Evolutionary conservation across 2,797 vertebrate genomes (phyloP).

Genomic region (Rhincodon typus): DNA sequence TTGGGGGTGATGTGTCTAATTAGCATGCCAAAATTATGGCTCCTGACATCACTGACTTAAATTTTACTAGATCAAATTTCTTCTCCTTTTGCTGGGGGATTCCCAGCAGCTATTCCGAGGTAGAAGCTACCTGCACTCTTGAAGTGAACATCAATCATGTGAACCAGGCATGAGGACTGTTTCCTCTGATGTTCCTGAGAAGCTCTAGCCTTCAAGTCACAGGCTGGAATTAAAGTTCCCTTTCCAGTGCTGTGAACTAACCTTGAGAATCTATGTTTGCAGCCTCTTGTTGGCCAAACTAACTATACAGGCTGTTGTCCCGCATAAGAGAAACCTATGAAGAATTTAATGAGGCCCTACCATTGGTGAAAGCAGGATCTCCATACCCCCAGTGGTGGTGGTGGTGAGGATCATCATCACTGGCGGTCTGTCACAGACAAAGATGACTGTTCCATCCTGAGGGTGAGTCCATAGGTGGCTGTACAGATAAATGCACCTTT

Average conservation of each 20-base stretch:
- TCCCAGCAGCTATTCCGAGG: neutral
- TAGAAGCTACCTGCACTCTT: neutral
- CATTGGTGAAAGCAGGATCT: neutral
- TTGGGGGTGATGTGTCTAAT: neutral
- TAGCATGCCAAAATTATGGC: neutral
- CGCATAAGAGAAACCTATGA: neutral
- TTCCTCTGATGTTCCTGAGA: neutral
- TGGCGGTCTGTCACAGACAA: too few species aligned
- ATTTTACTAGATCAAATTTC: too few species aligned
- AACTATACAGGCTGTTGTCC: neutral
- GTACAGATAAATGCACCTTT: too few species aligned
- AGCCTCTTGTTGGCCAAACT: neutral
- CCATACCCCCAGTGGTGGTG: neutral
- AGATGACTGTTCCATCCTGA: too few species aligned
- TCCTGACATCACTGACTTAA: neutral
- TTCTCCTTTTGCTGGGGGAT: neutral
- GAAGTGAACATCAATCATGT: neutral
- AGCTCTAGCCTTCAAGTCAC: neutral
- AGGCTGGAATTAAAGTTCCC: too few species aligned
- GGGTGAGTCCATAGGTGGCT: too few species aligned
- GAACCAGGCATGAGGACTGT: neutral
- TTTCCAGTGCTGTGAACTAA: neutral
- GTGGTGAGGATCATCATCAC: neutral
- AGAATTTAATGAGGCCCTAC: neutral
- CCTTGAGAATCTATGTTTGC: neutral